Conservation (phyloP, 2,888 invertebrate genomes). For the Antitype chi region DNA sequence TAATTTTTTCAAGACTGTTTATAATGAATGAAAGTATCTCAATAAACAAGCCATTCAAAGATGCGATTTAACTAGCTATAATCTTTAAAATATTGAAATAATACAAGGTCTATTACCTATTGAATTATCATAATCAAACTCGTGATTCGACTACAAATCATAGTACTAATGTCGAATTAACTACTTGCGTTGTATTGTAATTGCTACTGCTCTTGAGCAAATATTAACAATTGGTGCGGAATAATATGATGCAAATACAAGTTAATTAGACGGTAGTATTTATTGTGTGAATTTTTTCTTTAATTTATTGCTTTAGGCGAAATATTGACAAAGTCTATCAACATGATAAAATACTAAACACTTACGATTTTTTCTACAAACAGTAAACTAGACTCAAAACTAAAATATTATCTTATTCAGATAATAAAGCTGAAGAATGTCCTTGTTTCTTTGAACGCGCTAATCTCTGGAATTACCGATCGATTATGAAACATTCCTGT, state of each 20-base stretch:
- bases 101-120: constrained; percentile 43
- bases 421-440: no score
- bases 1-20: background rate
- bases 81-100: constrained; percentile 38
- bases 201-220: constrained; percentile 51
- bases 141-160: constrained; percentile 52
- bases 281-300: background rate
- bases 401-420: background rate
- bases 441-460: no score
- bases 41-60: background rate
- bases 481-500: no score
- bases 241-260: constrained; percentile 25
- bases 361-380: background rate
- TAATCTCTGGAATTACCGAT: no score
- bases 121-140: constrained; percentile 54
- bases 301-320: background rate
- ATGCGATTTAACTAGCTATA: constrained; percentile 11
- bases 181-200: constrained; percentile 44
- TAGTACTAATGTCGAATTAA: constrained; percentile 54
- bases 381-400: background rate
- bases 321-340: background rate
- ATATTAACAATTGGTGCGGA: constrained; percentile 48
- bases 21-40: background rate
- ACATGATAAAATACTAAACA: background rate
- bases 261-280: background rate